phyloP scores from a whole-genome alignment of 1,140 invertebrate genomes.

The Solenopsis fugax region DNA sequence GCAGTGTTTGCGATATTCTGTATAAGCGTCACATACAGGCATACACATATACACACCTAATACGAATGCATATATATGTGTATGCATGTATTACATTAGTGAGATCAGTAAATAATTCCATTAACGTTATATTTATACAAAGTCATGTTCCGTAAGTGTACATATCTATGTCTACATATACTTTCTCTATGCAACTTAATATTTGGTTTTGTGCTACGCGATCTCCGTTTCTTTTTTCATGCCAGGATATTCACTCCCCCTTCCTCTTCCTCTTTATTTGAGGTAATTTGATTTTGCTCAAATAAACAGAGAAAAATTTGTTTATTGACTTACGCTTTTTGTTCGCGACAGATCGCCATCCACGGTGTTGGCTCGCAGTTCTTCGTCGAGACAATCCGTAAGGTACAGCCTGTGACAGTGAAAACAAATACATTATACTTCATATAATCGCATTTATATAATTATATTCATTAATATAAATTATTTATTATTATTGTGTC shows the following conservation, averaged over 20 bases:
- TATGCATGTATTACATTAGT: conserved; percentile 75
- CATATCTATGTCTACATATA: conserved; percentile 73
- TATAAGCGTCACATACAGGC: conserved; percentile 39
- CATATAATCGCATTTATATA: neutral
- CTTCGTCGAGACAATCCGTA: conserved; percentile 65
- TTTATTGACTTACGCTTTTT: conserved; percentile 86
- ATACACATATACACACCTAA: conserved; percentile 29
- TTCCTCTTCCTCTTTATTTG: conserved; percentile 82
- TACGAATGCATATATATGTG: conserved; percentile 45
- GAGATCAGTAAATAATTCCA: conserved; percentile 83
- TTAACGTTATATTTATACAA: conserved; percentile 83
- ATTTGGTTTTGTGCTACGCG: conserved; percentile 82
- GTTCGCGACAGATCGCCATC: conserved; percentile 75
- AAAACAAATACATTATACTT: conserved; percentile 41
- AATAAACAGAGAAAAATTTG: conserved; percentile 85
- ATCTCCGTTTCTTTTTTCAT: conserved; percentile 46
- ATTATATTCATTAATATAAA: neutral
- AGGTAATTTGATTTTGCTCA: conserved; percentile 87
- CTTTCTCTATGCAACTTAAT: conserved; percentile 80
- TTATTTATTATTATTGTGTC: neutral
- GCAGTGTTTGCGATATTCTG: conserved; percentile 42
- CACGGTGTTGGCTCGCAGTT: conserved; percentile 65
- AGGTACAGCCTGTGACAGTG: conserved; percentile 65
- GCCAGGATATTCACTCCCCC: conserved; percentile 47
- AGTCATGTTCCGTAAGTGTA: conserved; percentile 77